Conservation (phyloP, 2,888 invertebrate genomes). For the Pachymerium ferrugineum region DNA sequence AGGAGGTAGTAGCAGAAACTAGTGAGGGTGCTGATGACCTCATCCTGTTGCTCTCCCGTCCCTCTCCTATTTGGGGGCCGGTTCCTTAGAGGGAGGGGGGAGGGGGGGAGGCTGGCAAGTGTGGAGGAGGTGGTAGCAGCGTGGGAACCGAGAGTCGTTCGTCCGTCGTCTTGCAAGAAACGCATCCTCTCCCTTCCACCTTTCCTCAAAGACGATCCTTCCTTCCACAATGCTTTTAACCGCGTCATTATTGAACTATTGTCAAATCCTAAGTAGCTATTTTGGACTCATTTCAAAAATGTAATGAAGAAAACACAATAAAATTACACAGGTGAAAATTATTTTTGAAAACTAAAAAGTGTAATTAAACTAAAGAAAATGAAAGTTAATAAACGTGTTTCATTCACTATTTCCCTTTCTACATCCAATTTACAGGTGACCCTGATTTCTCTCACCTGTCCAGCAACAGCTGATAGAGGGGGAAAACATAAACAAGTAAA, state of each 20-base stretch:
- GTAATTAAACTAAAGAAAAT: too few species aligned
- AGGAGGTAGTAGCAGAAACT: slow-evolving; percentile 6
- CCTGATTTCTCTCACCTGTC: slow-evolving; percentile 15
- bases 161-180: slow-evolving; percentile 23
- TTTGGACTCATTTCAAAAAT: not conserved
- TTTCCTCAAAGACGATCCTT: not conserved
- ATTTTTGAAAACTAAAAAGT: too few species aligned
- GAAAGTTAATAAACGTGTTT: too few species aligned
- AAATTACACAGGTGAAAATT: not conserved
- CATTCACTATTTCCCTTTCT: too few species aligned
- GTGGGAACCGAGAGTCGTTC: slow-evolving; percentile 23
- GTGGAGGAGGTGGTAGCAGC: slow-evolving; percentile 12
- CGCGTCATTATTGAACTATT: too few species aligned
- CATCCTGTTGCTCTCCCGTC: slow-evolving; percentile 2
- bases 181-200: slow-evolving; percentile 10
- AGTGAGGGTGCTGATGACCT: slow-evolving; percentile 25
- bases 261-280: not conserved
- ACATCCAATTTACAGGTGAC: too few species aligned
- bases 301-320: not conserved
- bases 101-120: not conserved
- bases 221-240: too few species aligned
- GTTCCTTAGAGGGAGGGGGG: not conserved
- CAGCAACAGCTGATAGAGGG: slow-evolving; percentile 1
- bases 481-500: not conserved
- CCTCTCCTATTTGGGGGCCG: not conserved